phyloP scores from a whole-genome alignment of 2,888 invertebrate genomes.

The Halictus quadricinctus region DNA sequence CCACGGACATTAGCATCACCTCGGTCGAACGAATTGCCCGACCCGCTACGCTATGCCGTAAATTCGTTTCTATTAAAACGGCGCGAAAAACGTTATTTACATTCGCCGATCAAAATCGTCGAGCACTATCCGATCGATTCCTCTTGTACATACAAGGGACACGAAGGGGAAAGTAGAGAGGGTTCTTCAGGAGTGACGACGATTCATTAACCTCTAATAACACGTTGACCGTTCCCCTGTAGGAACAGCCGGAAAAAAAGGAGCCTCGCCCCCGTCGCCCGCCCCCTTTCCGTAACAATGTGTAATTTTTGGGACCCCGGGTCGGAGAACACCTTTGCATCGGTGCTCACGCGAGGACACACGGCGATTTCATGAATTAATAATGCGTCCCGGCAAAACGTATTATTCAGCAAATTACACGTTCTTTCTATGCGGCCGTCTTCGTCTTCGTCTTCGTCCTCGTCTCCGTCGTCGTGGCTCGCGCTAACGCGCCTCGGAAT shows the following conservation, averaged over 20 bases:
- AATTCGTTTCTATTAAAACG: background rate
- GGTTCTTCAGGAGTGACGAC: background rate
- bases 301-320: slow-evolving; percentile 32
- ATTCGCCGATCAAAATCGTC: background rate
- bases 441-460: background rate
- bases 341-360: slow-evolving; percentile 49
- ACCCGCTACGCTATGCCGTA: background rate
- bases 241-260: background rate
- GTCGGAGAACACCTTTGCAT: slow-evolving; percentile 17
- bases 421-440: slow-evolving; percentile 10
- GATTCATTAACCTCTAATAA: slow-evolving; percentile 45
- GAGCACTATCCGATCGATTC: background rate
- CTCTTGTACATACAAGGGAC: background rate
- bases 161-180: background rate
- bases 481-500: slow-evolving; percentile 39
- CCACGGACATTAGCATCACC: background rate
- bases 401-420: slow-evolving; percentile 55
- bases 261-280: background rate
- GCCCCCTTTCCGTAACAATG: slow-evolving; percentile 28
- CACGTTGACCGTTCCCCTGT: slow-evolving; percentile 27
- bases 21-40: background rate
- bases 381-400: slow-evolving; percentile 45
- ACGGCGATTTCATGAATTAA: slow-evolving; percentile 49
- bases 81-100: background rate
- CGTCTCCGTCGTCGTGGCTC: background rate